These are phyloP conservation scores for Aurelia aurita complex sp. Pacific DNA, from an alignment of 30 jellyfish, hydroid and myxozoan genomes.

Conservation along the genomic window DNA sequence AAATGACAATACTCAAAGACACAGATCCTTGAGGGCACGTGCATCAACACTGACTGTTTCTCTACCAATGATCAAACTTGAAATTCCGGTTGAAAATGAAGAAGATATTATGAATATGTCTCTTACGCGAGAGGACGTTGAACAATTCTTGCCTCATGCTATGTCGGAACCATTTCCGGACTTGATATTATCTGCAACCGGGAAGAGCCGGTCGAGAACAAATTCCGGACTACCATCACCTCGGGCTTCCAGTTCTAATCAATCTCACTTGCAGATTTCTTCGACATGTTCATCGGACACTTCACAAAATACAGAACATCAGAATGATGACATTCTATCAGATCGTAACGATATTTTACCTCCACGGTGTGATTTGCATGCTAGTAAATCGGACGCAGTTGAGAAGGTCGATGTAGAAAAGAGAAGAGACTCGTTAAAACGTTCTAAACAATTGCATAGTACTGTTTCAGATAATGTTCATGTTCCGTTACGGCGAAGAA, in stretches of 20 bases:
- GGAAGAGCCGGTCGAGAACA: constrained; percentile 28
- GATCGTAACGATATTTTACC: neutral
- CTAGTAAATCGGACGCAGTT: constrained; percentile 8
- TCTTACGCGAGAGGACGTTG: constrained; percentile 47
- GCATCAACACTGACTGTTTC: constrained; percentile 86
- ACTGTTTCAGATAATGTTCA: constrained; percentile 47
- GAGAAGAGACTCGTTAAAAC: constrained; percentile 42
- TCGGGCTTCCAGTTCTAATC: too few relatives aligned
- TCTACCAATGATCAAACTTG: constrained; percentile 89
- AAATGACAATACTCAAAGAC: neutral
- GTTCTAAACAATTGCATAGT: constrained; percentile 35
- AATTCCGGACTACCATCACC: constrained; percentile 17
- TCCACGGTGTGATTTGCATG: constrained; percentile 12
- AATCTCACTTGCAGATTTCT: neutral
- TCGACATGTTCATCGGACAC: neutral
- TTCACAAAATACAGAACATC: neutral
- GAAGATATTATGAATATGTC: constrained; percentile 64
- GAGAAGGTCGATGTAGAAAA: constrained; percentile 12
- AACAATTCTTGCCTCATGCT: constrained; percentile 46
- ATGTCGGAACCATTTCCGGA: constrained; percentile 60
- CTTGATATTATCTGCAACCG: constrained; percentile 65
- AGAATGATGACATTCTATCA: neutral
- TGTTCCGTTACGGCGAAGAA: constrained; percentile 12
- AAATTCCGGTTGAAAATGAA: constrained; percentile 92
- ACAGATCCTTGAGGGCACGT: constrained; percentile 38